A percentile compares a stretch with the other conserved stretches of the same genome.
phyloP scores from a whole-genome alignment of 2,888 invertebrate genomes.

The Drosophila colorata region DNA sequence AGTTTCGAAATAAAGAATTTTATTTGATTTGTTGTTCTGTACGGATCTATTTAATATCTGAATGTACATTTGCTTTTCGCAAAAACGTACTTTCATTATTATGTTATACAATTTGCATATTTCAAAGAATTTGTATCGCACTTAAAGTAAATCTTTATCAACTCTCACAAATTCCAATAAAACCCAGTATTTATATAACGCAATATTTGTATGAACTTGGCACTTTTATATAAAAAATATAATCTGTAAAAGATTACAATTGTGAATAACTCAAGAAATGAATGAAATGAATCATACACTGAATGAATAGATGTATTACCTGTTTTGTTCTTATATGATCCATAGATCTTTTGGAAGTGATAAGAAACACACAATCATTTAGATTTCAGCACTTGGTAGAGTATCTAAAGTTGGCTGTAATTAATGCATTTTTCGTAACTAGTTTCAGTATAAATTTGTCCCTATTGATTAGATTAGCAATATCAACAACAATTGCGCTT shows the following conservation, averaged over 20 bases:
- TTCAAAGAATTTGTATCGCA: not conserved
- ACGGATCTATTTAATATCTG: too few relatives aligned
- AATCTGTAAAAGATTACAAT: not conserved
- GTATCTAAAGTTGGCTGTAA: not conserved
- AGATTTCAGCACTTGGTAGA: not conserved
- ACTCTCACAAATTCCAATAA: not conserved
- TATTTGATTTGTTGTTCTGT: too few relatives aligned
- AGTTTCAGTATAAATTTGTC: not conserved
- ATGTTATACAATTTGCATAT: not conserved
- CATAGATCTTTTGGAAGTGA: not conserved
- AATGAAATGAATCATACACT: not conserved
- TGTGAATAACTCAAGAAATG: not conserved
- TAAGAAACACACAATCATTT: not conserved
- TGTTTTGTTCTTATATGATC: not conserved
- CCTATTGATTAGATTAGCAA: constrained; percentile 39
- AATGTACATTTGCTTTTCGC: too few relatives aligned
- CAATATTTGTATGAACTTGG: not conserved
- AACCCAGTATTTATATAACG: not conserved
- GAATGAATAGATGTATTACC: not conserved
- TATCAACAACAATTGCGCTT: constrained; percentile 10
- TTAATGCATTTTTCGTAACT: not conserved
- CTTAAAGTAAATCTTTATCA: not conserved
- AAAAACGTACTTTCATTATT: too few relatives aligned
- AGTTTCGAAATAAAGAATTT: too few relatives aligned
- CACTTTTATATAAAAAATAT: not conserved